Evolutionary conservation across 2,113 vertebrate genomes (phyloP), one percentile per base, ranked within the genome.

Genomic region (Eonycteris spelaea): DNA sequence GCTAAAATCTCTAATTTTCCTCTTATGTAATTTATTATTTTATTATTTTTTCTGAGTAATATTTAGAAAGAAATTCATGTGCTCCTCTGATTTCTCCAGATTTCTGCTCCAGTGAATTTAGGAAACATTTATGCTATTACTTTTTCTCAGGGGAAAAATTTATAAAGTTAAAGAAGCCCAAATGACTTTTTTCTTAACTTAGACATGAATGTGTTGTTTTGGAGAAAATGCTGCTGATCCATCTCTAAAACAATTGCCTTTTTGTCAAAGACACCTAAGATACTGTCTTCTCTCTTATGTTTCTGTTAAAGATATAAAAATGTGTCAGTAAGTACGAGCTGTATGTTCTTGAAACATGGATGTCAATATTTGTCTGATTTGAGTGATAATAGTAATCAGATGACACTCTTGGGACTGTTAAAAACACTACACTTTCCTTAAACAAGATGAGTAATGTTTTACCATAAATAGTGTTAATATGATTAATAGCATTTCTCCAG

Each of bases 401-500:
- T 86, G 74, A 9, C 57, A 95, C 83, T 88, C 38, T 61, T 19
- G 88, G 92, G 89, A 95, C 12, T 96, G 65, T 59, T 18, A 45
- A 87, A 97, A 89, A 61, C 24, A 61, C 74, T 75, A 63, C 30
- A 94, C 51, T 90, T 61, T 65, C 18, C 91, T 95, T 71, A 95
- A 88, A 26, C 10, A 38, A 88, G 9, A 86, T 79, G 38, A 96
- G 12, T 89, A 96, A 70, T 59, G 51, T 12, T 94, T 96, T n/a
- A 24, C 48, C 28, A 45, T 61, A 75, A 95, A 53, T 80, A 57
- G 45, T 67, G 16, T 96, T 98, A 94, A 96, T 79, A 48, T 74
- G 53, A 97, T 96, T 92, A 97, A 90, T 80, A 84, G 33, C 38
- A 73, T 70, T 97, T 93, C 55, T 88, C 38, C 51, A 63, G 13